Evolutionary conservation across 2,888 invertebrate genomes (phyloP).

Genomic region (Chymomyza procnemis): DNA sequence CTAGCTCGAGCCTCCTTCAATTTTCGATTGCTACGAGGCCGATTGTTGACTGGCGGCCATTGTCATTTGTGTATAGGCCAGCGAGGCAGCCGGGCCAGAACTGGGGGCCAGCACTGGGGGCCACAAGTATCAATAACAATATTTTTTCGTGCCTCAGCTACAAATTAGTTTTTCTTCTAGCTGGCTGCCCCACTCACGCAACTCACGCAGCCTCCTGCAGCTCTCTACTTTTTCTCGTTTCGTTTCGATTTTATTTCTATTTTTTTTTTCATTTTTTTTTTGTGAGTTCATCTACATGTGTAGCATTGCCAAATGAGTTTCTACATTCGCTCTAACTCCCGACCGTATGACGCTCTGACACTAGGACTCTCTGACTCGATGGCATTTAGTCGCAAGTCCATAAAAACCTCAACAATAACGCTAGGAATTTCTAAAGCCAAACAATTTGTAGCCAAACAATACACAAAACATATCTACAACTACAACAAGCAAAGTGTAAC

Average conservation of each 20-base stretch:
- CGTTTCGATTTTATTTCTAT: too few species aligned
- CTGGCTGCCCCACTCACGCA: background rate
- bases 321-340: background rate
- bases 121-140: slow-evolving; percentile 60
- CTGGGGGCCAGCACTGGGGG: too few species aligned
- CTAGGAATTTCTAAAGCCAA: slow-evolving; percentile 62
- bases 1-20: background rate
- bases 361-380: background rate
- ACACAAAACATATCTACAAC: slow-evolving; percentile 40
- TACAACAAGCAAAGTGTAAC: slow-evolving; percentile 13
- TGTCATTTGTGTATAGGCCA: background rate
- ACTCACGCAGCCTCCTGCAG: too few species aligned
- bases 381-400: slow-evolving; percentile 36
- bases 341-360: too few species aligned
- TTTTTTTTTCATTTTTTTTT: slow-evolving; percentile 24
- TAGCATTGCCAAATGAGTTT: background rate
- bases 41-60: slow-evolving; percentile 41
- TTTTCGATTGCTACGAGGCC: slow-evolving; percentile 12
- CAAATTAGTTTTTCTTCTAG: slow-evolving; percentile 65
- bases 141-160: slow-evolving; percentile 43
- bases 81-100: too few species aligned
- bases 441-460: slow-evolving; percentile 57
- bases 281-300: slow-evolving; percentile 16
- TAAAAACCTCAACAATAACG: slow-evolving; percentile 65
- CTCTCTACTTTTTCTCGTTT: slow-evolving; percentile 23